phyloP scores from a whole-genome alignment of 2,113 vertebrate genomes.

The Gallinago undulata region DNA sequence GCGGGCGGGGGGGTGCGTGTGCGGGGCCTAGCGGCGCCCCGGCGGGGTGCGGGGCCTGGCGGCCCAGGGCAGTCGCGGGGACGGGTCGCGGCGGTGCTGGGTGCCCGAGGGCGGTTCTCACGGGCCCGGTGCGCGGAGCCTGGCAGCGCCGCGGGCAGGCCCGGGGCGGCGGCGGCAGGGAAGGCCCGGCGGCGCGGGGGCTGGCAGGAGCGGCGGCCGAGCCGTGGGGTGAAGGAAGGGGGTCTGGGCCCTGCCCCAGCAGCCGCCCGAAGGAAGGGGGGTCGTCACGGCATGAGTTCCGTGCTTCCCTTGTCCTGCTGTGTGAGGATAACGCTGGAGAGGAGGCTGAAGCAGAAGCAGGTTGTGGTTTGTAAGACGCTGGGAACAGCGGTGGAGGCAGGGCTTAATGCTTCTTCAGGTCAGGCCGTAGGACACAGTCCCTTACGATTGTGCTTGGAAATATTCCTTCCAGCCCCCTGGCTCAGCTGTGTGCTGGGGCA shows the following conservation, averaged over 20 bases:
- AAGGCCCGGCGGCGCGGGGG: background rate
- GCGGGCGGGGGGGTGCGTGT: too few relatives aligned
- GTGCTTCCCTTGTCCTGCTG: rapidly evolving
- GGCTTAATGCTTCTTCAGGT: too few relatives aligned
- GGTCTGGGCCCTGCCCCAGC: too few relatives aligned
- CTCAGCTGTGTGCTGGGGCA: background rate
- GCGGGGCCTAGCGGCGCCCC: too few relatives aligned
- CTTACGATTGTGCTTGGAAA: background rate
- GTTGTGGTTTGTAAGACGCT: too few relatives aligned
- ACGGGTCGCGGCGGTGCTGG: background rate
- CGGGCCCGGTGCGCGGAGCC: background rate
- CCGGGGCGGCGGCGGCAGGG: background rate
- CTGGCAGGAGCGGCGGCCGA: background rate
- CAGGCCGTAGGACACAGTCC: background rate
- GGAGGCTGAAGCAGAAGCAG: background rate
- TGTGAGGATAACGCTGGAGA: rapidly evolving
- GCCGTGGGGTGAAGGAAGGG: background rate
- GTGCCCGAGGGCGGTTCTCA: background rate
- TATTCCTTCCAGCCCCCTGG: background rate
- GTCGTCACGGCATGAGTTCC: rapidly evolving
- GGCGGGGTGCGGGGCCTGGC: too few relatives aligned
- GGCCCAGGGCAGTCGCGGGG: background rate
- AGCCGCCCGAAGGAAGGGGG: background rate
- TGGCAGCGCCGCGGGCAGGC: background rate
- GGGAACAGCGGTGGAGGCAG: rapidly evolving